Base-by-base conservation (phyloP, 2,888 invertebrate species). In the Sthenelais limicola region DNA sequence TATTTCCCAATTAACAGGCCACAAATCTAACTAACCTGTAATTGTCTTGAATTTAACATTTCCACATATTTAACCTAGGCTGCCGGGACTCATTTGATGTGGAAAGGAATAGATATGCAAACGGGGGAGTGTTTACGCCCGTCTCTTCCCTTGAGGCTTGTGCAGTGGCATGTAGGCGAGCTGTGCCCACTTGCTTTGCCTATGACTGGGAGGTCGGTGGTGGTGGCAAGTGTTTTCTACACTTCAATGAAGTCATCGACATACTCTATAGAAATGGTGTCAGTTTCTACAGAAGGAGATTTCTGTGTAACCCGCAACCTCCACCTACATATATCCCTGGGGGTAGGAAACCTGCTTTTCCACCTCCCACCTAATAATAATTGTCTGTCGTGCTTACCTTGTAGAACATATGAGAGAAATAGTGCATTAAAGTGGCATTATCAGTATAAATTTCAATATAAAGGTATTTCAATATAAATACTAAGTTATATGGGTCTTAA, bases 141-240 rank as follows among this genome's bases (percentile, higher is more conserved):
- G 56, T 33, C 12, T 18, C 2, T 5, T 28, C 28, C 4, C 18
- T 15, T 21, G 30, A 12, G 3, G 30, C 18, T 33, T 56, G 56
- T 32, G 30, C 21, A 3, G 12, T 56, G 2, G 30, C 56, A 18
- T 56, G 56, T 56, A 18, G 18, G 32, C 1, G 18, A 9, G n/a
- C n/a, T 18, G 21, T 18, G 18, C n/a, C 56, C 9, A 3, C 3
- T 21, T 56, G 56, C 30, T 56, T n/a, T 32, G 56, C 32, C 12
- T 56, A 56, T 21, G 56, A 56, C 56, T 56, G 56, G 56, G n/a
- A 32, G n/a, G n/a, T n/a, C n/a, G n/a, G n/a, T 12, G 33, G 15
- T 15, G 32, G 18, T 32, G 15, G 32, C 9, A 32, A 32, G 32
- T 56, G 56, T 21, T 56, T 33, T 15, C 30, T 56, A 3, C 56